Percentiles rank a stretch among this genome's conserved stretches.
phyloP scores from a whole-genome alignment of 2,113 vertebrate genomes.

The Sinocyclocheilus anshuiensis region DNA sequence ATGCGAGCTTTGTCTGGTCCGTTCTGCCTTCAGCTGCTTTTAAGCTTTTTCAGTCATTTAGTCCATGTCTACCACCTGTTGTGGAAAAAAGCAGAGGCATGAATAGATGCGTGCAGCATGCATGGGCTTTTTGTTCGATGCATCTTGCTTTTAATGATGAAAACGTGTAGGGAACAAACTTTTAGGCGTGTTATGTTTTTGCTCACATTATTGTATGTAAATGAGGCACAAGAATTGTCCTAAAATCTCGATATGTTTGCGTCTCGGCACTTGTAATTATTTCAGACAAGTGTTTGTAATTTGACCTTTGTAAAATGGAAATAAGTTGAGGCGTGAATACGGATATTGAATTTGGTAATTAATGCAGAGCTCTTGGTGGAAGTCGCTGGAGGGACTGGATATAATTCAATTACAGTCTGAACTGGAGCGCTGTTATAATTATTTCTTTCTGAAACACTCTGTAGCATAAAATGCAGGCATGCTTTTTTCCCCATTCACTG shows the following conservation, averaged over 20 bases:
- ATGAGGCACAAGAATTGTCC: background rate
- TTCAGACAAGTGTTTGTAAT: conserved; percentile 66
- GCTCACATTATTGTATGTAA: background rate
- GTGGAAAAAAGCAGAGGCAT: conserved; percentile 9
- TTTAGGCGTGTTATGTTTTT: background rate
- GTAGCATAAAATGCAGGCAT: conserved; percentile 57
- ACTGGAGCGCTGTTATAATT: conserved; percentile 73
- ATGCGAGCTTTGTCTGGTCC: conserved; percentile 1
- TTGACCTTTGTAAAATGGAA: conserved; percentile 74
- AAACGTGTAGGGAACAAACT: background rate
- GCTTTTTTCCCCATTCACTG: background rate
- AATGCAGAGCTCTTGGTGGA: conserved; percentile 72
- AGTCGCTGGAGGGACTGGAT: conserved; percentile 68
- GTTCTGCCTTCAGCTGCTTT: conserved; percentile 25
- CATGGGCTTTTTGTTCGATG: background rate
- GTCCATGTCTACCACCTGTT: conserved; percentile 29
- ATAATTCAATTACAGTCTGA: conserved; percentile 78
- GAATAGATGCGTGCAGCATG: background rate
- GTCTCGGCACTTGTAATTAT: conserved; percentile 47
- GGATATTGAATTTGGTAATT: conserved; percentile 78
- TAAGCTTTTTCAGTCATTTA: conserved; percentile 24
- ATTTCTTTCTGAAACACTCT: conserved; percentile 61
- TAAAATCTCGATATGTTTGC: background rate
- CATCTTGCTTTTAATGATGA: background rate
- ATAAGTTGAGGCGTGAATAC: conserved; percentile 72